Conservation (phyloP, 2,797 vertebrate species). For the Spatula versicolor region DNA sequence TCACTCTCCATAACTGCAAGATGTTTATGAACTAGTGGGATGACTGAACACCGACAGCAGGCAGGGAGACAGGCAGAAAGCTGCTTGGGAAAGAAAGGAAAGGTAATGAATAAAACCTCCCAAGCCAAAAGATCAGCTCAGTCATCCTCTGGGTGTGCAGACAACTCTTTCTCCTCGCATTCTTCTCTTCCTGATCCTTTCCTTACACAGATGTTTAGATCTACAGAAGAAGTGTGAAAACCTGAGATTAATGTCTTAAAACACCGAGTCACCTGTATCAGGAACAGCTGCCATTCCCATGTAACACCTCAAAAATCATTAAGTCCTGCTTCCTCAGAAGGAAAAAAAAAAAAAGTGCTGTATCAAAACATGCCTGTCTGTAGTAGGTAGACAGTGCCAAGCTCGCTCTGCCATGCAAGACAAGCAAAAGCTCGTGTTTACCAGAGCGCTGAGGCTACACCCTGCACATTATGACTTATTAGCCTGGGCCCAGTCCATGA, state of each 20-base stretch:
- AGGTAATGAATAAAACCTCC: constrained; percentile 4
- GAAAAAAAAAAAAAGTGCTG: not conserved
- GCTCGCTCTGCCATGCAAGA: not conserved
- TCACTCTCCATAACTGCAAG: not conserved
- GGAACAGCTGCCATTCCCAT: not conserved
- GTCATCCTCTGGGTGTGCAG: not conserved
- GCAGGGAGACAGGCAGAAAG: not conserved
- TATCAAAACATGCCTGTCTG: not conserved
- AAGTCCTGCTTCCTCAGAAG: not conserved
- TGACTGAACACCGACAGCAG: not conserved
- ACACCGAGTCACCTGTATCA: not conserved
- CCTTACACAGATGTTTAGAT: not conserved
- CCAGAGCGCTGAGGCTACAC: not conserved
- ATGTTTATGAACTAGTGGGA: not conserved
- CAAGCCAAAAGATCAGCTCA: constrained; percentile 16
- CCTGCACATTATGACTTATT: not conserved
- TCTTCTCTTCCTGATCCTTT: not conserved
- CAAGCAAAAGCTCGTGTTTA: constrained; percentile 1
- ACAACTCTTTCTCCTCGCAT: not conserved
- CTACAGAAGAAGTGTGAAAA: not conserved
- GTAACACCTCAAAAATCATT: not conserved
- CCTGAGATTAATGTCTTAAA: constrained; percentile 9
- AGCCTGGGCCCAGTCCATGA: not conserved
- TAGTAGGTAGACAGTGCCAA: not conserved
- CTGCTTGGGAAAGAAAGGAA: constrained; percentile 18